Base-by-base conservation (phyloP, 1,140 invertebrate species). In the Mizuhopecten yessoensis region DNA sequence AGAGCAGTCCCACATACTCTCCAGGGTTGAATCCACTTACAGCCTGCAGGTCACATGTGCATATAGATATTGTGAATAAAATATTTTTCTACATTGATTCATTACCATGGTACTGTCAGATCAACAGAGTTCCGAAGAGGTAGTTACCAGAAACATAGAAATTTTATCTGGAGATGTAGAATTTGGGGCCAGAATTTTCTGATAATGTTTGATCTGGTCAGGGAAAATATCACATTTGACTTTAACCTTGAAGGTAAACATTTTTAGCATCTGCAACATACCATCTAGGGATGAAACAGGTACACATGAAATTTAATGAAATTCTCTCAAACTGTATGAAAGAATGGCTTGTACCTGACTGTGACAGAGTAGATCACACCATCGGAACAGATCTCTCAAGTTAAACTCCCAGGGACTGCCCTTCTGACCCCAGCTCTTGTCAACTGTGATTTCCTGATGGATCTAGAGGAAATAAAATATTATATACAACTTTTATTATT, bases 381-480 rank as follows among this genome's bases (percentile, higher is more conserved):
- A 99, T 93, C 99, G 97, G 57, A 98, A 98, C 90, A 99, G 97
- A 96, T 99, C 99, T 94, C 99, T 97, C 42, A 99, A 97, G 97
- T 99, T 99, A 96, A 99, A 99, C 96, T 99, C 99, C 98, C 98
- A 99, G 0, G 99, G 99, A 0, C 98, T 97, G 10, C 99, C 99
- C 95, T 92, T 94, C 33, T 94, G 94, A 0, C 98, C 98, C 97
- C 98, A 99, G 34, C 96, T 95, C 93, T 97, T 97, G 45, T 97
- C 94, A 36, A 97, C 96, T 49, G 98, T 97, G 88, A 97, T 97
- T 93, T 98, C 97, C 86, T 97, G 95, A 15, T 97, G 97, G 17
- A 99, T 96, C 96, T 97, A 90, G 0, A 93, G 88, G 34, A 33
- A 90, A 89, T 2, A n/a, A 42, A 89, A 42, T 0, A 75, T 75